Conservation (phyloP, 1,140 invertebrate genomes). For the Cydia pomonella region DNA sequence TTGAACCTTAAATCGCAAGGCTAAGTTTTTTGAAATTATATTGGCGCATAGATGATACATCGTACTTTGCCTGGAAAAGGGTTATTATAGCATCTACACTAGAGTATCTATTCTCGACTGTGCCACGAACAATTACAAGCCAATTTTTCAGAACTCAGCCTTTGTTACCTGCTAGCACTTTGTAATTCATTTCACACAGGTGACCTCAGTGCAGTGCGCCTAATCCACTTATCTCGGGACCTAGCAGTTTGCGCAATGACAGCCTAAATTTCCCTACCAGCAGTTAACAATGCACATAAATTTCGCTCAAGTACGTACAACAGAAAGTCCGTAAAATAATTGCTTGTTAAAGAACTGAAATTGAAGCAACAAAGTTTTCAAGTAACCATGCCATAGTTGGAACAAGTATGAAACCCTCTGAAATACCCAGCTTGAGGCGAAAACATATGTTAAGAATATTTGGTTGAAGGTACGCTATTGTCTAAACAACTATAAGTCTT, state of each 20-base stretch:
- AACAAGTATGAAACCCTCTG: constrained; percentile 15
- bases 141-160: background rate
- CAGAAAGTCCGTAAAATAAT: constrained; percentile 14
- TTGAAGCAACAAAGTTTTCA: constrained; percentile 30
- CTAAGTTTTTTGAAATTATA: too few relatives aligned
- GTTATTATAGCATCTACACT: too few relatives aligned
- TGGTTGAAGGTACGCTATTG: background rate
- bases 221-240: constrained; percentile 43
- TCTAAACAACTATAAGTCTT: background rate
- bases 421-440: background rate
- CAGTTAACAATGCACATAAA: constrained; percentile 38
- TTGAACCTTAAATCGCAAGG: too few relatives aligned
- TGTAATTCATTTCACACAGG: background rate
- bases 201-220: constrained; percentile 39
- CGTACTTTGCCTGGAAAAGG: too few relatives aligned
- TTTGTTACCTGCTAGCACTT: background rate
- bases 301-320: constrained; percentile 39
- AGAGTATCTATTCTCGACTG: background rate
- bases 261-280: constrained; percentile 42
- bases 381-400: constrained; percentile 17
- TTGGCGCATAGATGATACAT: too few relatives aligned
- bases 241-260: constrained; percentile 40
- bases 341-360: constrained; percentile 29
- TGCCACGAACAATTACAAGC: background rate
- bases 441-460: background rate